Base-by-base conservation (phyloP, 2,797 vertebrate genomes). In the Cirrhinus mrigala region DNA sequence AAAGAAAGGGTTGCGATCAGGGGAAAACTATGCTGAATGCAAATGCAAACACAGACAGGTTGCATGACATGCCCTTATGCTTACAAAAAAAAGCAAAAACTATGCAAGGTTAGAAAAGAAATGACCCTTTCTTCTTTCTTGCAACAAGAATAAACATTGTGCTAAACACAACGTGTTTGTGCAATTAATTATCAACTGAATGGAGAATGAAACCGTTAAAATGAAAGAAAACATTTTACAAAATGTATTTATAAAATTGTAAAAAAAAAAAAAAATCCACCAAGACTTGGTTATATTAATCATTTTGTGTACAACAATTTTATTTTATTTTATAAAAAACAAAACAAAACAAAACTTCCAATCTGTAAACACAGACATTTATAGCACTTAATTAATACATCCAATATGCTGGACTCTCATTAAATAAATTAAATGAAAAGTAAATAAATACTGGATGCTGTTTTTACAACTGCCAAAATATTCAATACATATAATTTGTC, bases 251-350 rank as follows among this genome's bases (percentile, higher is more conserved):
- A 2, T 33, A n/a, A 56, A 22, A 37, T 70, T 1, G 14, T 40
- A 0, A 0, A 4, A 15, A 40, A 37, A 8, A 15, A 0, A 0
- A 1, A 5, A 37, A 56, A 3, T 56, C 1, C 20, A 56, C 14
- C 3, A 20, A 22, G 20, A 11, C 12, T 56, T 56, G 50, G 11
- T 22, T 3, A 18, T 3, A 24, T 3, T 74, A 33, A 12, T 10
- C 2, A 29, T 50, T 16, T 48, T 54, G 27, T 29, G 10, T 12
- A 33, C 2, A 75, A 16, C 54, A 22, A 75, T 33, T 40, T 40
- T 40, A 40, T 40, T 40, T 40, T 40, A 40, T 40, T 33, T 33
- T 33, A 33, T 1, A 33, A 33, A 33, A 33, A 33, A 33, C 3
- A 33, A n/a, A n/a, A n/a, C 3, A 33, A 33, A 33, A 33, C 1